phyloP scores from a whole-genome alignment of 2,113 vertebrate species.

The Cyprinodon brontotheroides region DNA sequence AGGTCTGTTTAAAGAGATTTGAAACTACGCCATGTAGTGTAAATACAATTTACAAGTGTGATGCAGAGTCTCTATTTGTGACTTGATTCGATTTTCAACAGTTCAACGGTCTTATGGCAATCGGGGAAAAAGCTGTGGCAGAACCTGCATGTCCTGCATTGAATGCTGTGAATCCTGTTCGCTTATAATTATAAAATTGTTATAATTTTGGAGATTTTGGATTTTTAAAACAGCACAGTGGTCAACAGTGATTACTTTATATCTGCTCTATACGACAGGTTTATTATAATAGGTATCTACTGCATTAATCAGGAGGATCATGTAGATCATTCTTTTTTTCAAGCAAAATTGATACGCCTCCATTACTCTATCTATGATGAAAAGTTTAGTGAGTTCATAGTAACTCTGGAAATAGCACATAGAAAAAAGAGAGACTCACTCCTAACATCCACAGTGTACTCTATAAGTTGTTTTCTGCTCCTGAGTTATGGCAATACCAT shows the following conservation, averaged over 20 bases:
- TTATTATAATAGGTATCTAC: background rate
- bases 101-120: no score
- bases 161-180: no score
- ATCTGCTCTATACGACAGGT: background rate
- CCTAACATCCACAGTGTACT: slow-evolving; percentile 45
- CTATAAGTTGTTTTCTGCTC: slow-evolving; percentile 55
- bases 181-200: background rate
- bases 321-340: background rate
- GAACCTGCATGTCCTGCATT: no score
- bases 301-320: background rate
- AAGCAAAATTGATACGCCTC: background rate
- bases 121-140: no score
- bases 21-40: no score
- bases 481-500: slow-evolving; percentile 69
- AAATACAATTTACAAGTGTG: no score
- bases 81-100: no score
- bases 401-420: slow-evolving; percentile 29
- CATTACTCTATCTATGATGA: background rate
- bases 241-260: background rate
- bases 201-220: background rate
- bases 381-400: slow-evolving; percentile 17
- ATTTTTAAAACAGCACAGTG: background rate
- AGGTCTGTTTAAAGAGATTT: no score
- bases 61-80: no score
- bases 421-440: slow-evolving; percentile 35